These are phyloP conservation scores for Mesoclemmys tuberculata DNA, from an alignment of 2,113 vertebrate genomes.

Conservation along the genomic window DNA sequence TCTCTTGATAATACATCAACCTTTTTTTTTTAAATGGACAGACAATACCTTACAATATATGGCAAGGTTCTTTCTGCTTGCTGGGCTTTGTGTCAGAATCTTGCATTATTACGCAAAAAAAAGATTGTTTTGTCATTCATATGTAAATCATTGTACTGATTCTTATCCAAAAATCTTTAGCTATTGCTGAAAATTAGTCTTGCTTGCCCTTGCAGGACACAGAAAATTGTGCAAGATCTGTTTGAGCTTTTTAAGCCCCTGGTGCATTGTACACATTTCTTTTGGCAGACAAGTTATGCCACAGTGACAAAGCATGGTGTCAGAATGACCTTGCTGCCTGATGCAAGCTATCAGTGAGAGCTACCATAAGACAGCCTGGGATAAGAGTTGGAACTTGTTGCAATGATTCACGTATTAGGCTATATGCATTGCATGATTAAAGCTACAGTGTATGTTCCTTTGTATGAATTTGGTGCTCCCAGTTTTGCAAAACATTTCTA, in stretches of 20 bases:
- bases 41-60: not conserved
- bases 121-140: not conserved
- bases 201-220: not conserved
- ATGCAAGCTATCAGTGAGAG: not conserved
- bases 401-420: not conserved
- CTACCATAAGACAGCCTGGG: not conserved
- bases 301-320: slow-evolving; percentile 5
- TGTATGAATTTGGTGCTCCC: not conserved
- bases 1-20: not conserved
- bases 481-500: slow-evolving; percentile 7
- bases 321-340: slow-evolving; percentile 2
- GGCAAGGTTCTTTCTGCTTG: not conserved
- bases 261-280: not conserved
- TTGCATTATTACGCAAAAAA: not conserved
- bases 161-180: not conserved
- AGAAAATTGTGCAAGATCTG: not conserved
- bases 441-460: not conserved
- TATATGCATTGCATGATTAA: not conserved
- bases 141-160: not conserved
- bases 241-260: not conserved
- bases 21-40: not conserved
- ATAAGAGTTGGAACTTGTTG: not conserved
- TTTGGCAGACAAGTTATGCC: not conserved
- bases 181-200: not conserved
- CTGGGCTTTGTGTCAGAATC: not conserved